A percentile compares a stretch with the other conserved stretches of the same genome.
Evolutionary conservation across 2,113 vertebrate genomes (phyloP).

Genomic region (Neogale vison): DNA sequence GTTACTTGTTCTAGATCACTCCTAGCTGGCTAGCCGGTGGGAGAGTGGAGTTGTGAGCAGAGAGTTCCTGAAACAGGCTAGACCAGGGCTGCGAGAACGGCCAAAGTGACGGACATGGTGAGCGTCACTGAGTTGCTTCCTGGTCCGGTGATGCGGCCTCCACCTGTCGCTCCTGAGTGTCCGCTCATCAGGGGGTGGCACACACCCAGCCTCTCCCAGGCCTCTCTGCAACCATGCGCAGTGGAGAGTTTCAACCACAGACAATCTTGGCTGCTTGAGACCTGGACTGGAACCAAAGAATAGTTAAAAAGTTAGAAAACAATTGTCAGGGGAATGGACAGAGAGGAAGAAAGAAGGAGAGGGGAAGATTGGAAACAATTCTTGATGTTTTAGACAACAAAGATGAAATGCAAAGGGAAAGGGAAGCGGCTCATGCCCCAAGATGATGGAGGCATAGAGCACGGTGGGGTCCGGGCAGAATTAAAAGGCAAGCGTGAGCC

Average conservation of each 20-base stretch:
- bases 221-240: fast-evolving
- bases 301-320: neutral
- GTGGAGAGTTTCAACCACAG: neutral
- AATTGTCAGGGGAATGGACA: neutral
- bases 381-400: neutral
- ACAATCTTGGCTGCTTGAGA: neutral
- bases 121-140: neutral
- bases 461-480: neutral
- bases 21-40: fast-evolving
- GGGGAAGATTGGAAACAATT: neutral
- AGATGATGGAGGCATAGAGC: neutral
- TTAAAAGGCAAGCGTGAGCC: neutral
- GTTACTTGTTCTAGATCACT: neutral
- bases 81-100: neutral
- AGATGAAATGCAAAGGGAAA: neutral
- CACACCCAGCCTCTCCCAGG: too few relatives aligned
- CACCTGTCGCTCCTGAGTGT: fast-evolving
- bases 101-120: neutral
- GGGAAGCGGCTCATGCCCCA: too few relatives aligned
- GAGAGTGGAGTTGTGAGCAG: neutral
- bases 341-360: neutral
- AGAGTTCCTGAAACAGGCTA: neutral
- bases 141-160: fast-evolving
- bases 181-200: neutral
- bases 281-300: neutral